Evolutionary conservation across 2,797 vertebrate genomes (phyloP).

Genomic region (Agapornis canus): DNA sequence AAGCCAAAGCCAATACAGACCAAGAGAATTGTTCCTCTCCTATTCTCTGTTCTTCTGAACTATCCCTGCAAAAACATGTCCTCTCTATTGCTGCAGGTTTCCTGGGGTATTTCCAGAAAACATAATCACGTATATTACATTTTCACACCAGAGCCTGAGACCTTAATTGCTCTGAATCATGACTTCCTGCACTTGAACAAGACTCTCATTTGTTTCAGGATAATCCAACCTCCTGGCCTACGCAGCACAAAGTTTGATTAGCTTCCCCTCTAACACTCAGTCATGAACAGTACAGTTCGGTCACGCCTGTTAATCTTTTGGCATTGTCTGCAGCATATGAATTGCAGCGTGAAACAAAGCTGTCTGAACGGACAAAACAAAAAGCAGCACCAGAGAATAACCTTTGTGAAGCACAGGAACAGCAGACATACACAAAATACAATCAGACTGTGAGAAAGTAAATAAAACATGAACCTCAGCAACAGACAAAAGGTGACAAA

Average conservation of each 20-base stretch:
- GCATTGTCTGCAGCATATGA: slow-evolving; percentile 23
- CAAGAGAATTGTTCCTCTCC: not conserved
- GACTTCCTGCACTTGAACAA: slow-evolving; percentile 39
- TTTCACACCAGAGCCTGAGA: slow-evolving; percentile 1
- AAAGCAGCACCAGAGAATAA: slow-evolving; percentile 38
- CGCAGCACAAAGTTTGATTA: slow-evolving; percentile 5
- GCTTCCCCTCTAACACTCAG: slow-evolving; percentile 1
- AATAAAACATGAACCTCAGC: not conserved
- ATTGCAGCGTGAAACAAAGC: slow-evolving; percentile 46
- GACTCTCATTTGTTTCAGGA: slow-evolving; percentile 22
- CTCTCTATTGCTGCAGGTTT: not conserved
- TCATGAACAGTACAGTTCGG: not conserved
- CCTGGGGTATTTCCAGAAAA: not conserved
- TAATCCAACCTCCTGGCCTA: slow-evolving; percentile 20
- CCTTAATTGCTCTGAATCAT: slow-evolving; percentile 11
- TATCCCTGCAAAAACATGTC: not conserved
- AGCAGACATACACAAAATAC: slow-evolving; percentile 40
- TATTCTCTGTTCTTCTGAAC: not conserved
- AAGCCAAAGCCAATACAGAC: not conserved
- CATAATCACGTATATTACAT: not conserved
- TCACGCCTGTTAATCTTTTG: not conserved
- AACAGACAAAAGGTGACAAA: slow-evolving; percentile 18
- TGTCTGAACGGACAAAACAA: slow-evolving; percentile 15
- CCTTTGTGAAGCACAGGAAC: not conserved
- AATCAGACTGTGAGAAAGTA: slow-evolving; percentile 13